These are phyloP conservation scores for Saimiri boliviensis DNA, from an alignment of 2,113 vertebrate genomes.

Conservation along the genomic window DNA sequence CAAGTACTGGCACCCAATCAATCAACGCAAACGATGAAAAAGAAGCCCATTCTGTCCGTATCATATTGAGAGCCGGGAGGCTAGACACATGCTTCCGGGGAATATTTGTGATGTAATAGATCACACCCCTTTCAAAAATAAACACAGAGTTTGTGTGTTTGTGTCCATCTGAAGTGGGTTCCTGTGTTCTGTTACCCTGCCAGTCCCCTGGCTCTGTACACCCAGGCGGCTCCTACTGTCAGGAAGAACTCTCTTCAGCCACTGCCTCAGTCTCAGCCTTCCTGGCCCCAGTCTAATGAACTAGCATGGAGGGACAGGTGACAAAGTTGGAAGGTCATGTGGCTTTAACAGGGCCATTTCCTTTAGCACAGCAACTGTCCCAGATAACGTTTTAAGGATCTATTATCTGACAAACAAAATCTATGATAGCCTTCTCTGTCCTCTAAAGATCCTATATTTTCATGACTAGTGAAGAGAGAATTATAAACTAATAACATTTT, in stretches of 20 bases:
- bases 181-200: background rate
- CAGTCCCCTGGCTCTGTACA: background rate
- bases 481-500: background rate
- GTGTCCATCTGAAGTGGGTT: background rate
- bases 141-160: background rate
- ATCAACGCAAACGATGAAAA: background rate
- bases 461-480: background rate
- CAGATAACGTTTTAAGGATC: background rate
- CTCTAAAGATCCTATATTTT: background rate
- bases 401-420: background rate
- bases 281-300: background rate
- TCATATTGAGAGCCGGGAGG: background rate
- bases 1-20: background rate
- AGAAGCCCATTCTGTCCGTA: background rate
- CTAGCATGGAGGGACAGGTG: background rate
- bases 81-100: background rate
- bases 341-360: background rate
- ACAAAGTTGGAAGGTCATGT: background rate
- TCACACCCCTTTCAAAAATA: background rate
- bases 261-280: background rate
- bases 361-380: conserved; percentile 13
- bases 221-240: background rate
- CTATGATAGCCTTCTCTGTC: background rate
- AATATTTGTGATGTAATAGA: background rate
- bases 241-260: background rate